Percentiles rank a stretch among this genome's conserved stretches.
Conservation (phyloP, 64 coral and sea anemone genomes). For the Dendrophyllia cribrosa region DNA sequence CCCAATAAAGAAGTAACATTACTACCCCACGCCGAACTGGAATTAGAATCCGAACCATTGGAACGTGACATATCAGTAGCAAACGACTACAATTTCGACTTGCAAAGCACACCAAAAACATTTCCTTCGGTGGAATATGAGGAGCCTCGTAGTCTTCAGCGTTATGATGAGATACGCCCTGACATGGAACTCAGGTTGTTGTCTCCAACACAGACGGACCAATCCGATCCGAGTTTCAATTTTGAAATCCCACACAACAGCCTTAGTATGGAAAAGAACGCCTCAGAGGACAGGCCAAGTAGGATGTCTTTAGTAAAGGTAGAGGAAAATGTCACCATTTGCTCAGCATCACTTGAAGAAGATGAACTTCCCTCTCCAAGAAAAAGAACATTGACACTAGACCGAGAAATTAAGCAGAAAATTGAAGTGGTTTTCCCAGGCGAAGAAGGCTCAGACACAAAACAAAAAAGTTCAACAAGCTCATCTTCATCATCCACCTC, state of each 20-base stretch:
- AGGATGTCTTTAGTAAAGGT: slow-evolving; percentile 13
- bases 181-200: slow-evolving; percentile 37
- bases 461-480: not conserved
- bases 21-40: not conserved
- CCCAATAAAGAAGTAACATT: not conserved
- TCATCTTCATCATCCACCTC: slow-evolving; percentile 28
- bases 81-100: not conserved
- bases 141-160: slow-evolving; percentile 27
- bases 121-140: not conserved
- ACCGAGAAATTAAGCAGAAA: slow-evolving; percentile 14
- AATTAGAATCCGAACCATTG: not conserved
- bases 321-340: slow-evolving; percentile 15
- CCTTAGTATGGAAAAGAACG: not conserved
- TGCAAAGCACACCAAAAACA: slow-evolving; percentile 15
- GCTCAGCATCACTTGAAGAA: slow-evolving; percentile 16
- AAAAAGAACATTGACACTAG: slow-evolving; percentile 1
- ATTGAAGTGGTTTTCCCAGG: slow-evolving; percentile 27
- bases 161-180: slow-evolving; percentile 27
- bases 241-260: not conserved
- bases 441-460: not conserved
- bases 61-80: not conserved
- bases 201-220: not conserved
- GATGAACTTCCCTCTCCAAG: not conserved
- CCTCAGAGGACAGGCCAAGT: not conserved
- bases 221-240: not conserved